A percentile compares a stretch with the other conserved stretches of the same genome.
Conservation (phyloP, 2,888 invertebrate species). For the Drosophila merina region DNA sequence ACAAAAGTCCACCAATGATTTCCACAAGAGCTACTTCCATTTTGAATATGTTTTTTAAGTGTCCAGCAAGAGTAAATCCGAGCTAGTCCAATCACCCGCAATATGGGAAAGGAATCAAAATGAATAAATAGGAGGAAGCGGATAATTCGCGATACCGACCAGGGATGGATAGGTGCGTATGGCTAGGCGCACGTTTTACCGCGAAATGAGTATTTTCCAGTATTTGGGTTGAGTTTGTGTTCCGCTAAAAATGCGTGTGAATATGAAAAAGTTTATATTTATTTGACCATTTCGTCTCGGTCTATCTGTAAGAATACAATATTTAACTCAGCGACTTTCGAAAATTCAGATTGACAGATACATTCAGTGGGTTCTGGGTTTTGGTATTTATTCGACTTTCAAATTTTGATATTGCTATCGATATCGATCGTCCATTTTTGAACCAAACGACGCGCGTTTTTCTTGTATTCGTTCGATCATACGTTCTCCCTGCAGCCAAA, state of each 20-base stretch:
- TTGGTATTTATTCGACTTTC: not conserved
- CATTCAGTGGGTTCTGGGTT: not conserved
- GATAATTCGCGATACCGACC: conserved; percentile 25
- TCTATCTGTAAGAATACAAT: not conserved
- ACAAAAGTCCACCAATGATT: conserved; percentile 86
- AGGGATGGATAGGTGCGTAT: conserved; percentile 2
- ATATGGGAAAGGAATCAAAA: not conserved
- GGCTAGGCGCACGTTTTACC: conserved; percentile 21
- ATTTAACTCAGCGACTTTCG: not conserved
- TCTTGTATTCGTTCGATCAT: conserved; percentile 27
- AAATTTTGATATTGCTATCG: not conserved
- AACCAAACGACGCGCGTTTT: conserved; percentile 42
- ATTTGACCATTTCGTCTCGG: not conserved
- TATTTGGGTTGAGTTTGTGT: not conserved
- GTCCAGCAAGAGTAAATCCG: conserved; percentile 1
- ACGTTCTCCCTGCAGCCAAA: not conserved
- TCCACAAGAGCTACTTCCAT: conserved; percentile 85
- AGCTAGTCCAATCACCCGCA: not conserved
- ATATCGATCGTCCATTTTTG: conserved; percentile 38
- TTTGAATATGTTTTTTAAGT: conserved; percentile 6
- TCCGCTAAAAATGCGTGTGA: not conserved
- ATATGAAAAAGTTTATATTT: not conserved
- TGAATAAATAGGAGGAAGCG: not conserved
- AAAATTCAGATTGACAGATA: not conserved
- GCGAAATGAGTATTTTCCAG: not conserved